Evolutionary conservation across 2,113 vertebrate genomes (phyloP).

Genomic region (Oreotrochilus melanogaster): DNA sequence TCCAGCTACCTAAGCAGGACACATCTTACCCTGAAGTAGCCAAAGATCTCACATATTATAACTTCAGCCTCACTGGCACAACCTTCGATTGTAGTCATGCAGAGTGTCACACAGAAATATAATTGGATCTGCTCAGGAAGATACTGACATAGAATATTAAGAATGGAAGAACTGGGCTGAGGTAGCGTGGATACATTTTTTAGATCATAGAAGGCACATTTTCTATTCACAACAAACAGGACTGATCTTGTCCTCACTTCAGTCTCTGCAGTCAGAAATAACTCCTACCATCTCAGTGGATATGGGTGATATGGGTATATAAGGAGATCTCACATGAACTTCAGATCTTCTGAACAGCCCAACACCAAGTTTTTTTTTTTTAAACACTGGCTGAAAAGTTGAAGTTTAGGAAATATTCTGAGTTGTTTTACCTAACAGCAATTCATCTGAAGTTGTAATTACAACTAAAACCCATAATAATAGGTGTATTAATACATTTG

Average conservation of each 20-base stretch:
- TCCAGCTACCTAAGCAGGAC: neutral
- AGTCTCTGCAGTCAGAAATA: neutral
- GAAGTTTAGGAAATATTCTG: neutral
- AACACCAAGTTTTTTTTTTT: neutral
- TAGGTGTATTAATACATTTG: neutral
- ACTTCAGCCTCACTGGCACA: neutral
- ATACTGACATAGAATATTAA: neutral
- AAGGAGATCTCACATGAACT: neutral
- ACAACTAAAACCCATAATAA: neutral
- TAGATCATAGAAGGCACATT: neutral
- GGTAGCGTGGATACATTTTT: accelerated
- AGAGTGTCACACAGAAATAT: neutral
- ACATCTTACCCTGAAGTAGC: neutral
- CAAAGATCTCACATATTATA: neutral
- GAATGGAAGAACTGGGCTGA: neutral
- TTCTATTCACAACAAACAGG: neutral
- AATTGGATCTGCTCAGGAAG: neutral
- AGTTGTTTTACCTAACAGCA: neutral
- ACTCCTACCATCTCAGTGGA: neutral
- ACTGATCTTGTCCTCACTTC: neutral
- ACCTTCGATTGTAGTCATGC: neutral
- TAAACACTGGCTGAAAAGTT: neutral
- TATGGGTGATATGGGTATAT: neutral
- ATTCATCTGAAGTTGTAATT: neutral
- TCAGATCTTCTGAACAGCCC: neutral